Conservation (phyloP, 1,140 invertebrate genomes). For the Probaryconus sp. region DNA sequence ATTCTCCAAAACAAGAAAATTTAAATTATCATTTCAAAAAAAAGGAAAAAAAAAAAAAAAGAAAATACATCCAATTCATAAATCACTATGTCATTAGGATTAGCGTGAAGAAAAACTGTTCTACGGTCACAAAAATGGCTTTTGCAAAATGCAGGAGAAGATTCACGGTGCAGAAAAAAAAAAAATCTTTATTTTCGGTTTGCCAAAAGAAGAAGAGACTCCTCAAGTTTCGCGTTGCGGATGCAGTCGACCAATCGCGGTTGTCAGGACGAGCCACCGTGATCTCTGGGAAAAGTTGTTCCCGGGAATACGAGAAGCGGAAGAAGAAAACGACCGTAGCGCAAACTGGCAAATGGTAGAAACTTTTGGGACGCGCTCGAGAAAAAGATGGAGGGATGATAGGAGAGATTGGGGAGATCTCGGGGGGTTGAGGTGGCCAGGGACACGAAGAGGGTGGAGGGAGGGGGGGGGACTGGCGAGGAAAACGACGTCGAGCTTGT, state of each 20-base stretch:
- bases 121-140: no score
- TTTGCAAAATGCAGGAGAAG: no score
- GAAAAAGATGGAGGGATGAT: constrained; percentile 28
- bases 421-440: background rate
- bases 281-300: constrained; percentile 54
- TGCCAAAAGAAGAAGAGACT: no score
- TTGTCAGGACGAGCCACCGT: constrained; percentile 35
- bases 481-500: constrained; percentile 8
- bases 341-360: constrained; percentile 43
- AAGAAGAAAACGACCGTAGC: constrained; percentile 51
- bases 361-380: constrained; percentile 39
- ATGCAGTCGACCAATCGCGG: constrained; percentile 45
- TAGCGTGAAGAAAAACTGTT: no score
- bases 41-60: no score
- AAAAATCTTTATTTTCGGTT: no score
- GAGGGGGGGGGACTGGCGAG: no score
- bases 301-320: constrained; percentile 34
- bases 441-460: constrained; percentile 15
- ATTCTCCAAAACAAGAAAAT: no score
- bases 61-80: no score
- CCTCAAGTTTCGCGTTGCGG: constrained; percentile 47
- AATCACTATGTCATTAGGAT: no score
- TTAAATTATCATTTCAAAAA: no score
- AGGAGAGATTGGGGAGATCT: constrained; percentile 12
- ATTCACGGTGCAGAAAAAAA: constrained; percentile 30